These are phyloP conservation scores for Aphidius ervi DNA, from an alignment of 1,140 invertebrate genomes.

Conservation along the genomic window DNA sequence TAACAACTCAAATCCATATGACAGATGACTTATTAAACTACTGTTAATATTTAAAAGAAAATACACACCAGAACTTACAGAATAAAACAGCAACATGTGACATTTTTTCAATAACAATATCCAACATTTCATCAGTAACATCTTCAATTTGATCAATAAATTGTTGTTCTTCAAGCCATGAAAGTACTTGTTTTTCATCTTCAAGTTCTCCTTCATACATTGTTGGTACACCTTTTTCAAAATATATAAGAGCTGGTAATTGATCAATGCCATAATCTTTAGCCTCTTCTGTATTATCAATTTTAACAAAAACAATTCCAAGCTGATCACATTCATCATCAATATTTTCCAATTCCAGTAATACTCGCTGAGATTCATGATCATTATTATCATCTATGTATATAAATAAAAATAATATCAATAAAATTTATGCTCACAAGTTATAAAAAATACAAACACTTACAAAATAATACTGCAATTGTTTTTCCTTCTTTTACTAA, in stretches of 20 bases:
- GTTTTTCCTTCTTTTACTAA: slow-evolving; percentile 84
- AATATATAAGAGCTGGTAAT: slow-evolving; percentile 80
- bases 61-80: slow-evolving; percentile 64
- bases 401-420: slow-evolving; percentile 17
- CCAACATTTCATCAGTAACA: slow-evolving; percentile 90
- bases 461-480: slow-evolving; percentile 89
- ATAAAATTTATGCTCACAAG: slow-evolving; percentile 6
- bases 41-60: neutral
- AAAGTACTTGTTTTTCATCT: slow-evolving; percentile 84
- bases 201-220: slow-evolving; percentile 86
- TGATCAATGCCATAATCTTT: slow-evolving; percentile 88
- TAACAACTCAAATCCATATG: neutral
- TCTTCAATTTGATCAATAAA: slow-evolving; percentile 91
- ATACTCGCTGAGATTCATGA: slow-evolving; percentile 77
- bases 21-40: neutral
- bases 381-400: slow-evolving; percentile 86
- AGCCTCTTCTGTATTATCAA: slow-evolving; percentile 85
- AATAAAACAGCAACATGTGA: slow-evolving; percentile 83
- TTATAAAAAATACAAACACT: slow-evolving; percentile 44
- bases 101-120: slow-evolving; percentile 86
- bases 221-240: slow-evolving; percentile 85
- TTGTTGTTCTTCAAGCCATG: slow-evolving; percentile 80
- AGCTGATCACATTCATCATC: slow-evolving; percentile 89
- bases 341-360: slow-evolving; percentile 90
- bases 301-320: slow-evolving; percentile 87